These are phyloP conservation scores for Pagrus major DNA, from an alignment of 2,113 vertebrate species.

Conservation along the genomic window DNA sequence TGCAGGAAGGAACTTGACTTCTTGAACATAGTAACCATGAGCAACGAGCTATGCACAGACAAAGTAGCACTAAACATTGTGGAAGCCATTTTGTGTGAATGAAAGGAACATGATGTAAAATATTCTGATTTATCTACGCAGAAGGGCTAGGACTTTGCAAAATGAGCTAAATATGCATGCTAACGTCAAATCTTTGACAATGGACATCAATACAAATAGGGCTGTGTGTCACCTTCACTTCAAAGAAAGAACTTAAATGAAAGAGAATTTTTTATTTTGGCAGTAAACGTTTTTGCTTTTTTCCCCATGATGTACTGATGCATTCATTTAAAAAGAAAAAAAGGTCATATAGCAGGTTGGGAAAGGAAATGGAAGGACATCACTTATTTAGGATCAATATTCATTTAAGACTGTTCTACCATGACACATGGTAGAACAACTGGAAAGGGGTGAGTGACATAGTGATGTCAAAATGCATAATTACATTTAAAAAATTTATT, in stretches of 20 bases:
- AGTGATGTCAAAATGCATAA: too few relatives aligned
- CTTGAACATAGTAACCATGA: constrained; percentile 57
- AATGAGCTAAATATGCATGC: constrained; percentile 14
- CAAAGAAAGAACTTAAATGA: neutral
- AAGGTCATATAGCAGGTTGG: neutral
- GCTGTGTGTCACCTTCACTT: neutral
- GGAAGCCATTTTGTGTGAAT: constrained; percentile 29
- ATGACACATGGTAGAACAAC: too few relatives aligned
- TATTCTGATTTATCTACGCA: neutral
- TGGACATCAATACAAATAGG: neutral
- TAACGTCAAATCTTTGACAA: neutral
- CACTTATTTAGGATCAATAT: neutral
- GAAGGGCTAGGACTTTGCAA: constrained; percentile 15
- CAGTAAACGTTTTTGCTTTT: neutral
- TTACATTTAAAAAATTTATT: too few relatives aligned
- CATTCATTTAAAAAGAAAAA: neutral
- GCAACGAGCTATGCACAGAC: constrained; percentile 34
- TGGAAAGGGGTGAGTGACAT: too few relatives aligned
- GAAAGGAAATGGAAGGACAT: neutral
- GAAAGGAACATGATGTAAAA: constrained; percentile 5
- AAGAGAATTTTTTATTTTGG: neutral
- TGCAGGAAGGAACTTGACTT: constrained; percentile 40
- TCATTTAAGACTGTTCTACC: neutral
- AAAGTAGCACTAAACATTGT: constrained; percentile 32
- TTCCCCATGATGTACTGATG: neutral